Conservation (phyloP, 2,113 vertebrate species). For the Illadopsis cleaveri region DNA sequence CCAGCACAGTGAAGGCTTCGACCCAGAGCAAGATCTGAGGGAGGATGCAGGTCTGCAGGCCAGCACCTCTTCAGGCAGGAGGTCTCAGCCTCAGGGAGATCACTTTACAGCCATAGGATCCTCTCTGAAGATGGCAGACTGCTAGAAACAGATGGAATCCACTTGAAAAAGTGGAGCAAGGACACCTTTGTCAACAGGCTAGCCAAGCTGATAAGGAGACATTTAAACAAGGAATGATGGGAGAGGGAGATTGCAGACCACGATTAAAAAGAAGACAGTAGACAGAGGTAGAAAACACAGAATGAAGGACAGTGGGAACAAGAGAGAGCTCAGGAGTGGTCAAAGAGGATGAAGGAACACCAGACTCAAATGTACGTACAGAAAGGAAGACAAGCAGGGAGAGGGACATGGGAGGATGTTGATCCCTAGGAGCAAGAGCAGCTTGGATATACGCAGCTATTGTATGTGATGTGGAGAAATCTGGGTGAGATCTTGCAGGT, state of each 20-base stretch:
- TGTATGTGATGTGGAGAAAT: background rate
- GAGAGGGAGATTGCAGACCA: background rate
- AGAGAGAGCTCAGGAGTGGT: background rate
- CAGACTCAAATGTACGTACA: fast-evolving
- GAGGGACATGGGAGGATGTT: background rate
- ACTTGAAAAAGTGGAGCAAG: background rate
- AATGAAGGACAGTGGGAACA: background rate
- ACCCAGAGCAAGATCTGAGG: background rate
- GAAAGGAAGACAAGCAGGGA: background rate
- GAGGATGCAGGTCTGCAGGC: background rate
- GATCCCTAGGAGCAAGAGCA: background rate
- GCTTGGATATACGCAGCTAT: background rate
- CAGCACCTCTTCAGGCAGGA: background rate
- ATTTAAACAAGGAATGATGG: background rate
- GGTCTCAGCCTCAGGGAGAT: background rate
- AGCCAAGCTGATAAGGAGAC: background rate
- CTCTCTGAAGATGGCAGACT: background rate
- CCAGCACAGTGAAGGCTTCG: fast-evolving
- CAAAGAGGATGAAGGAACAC: background rate
- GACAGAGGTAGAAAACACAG: background rate
- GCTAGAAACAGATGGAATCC: background rate
- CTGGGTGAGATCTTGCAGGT: background rate
- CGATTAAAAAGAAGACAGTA: background rate
- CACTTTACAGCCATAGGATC: background rate
- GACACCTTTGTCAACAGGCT: background rate